Evolutionary conservation across 2,888 invertebrate species (phyloP).

Genomic region (Drosophila helvetica): DNA sequence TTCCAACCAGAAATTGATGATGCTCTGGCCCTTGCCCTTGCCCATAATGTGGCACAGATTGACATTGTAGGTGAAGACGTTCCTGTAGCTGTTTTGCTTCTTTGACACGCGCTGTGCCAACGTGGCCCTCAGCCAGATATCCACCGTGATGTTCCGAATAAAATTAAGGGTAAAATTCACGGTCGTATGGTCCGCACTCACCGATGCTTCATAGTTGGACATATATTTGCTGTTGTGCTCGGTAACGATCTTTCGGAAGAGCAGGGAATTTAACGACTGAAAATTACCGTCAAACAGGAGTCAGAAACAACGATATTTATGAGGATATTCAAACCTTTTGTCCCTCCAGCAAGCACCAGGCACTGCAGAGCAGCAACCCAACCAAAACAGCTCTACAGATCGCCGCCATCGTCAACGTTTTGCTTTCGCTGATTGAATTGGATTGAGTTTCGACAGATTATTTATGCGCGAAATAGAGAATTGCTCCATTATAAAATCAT

Average conservation of each 20-base stretch:
- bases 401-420: constrained; percentile 5
- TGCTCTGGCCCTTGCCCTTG: constrained; percentile 22
- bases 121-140: constrained; percentile 43
- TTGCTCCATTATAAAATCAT: constrained; percentile 27
- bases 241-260: constrained; percentile 40
- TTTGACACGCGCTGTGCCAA: constrained; percentile 34
- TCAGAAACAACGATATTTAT: fast-evolving
- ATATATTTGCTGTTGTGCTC: constrained; percentile 38
- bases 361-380: constrained; percentile 2
- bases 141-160: constrained; percentile 29
- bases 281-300: too few species aligned
- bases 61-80: constrained; percentile 49
- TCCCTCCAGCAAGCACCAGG: not conserved
- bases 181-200: constrained; percentile 39
- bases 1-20: constrained; percentile 46
- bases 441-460: too few species aligned
- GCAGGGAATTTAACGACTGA: constrained; percentile 36
- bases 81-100: constrained; percentile 15
- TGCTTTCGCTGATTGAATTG: not conserved
- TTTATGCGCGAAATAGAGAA: not conserved
- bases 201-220: constrained; percentile 30
- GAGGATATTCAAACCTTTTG: constrained; percentile 29
- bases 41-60: constrained; percentile 50
- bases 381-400: not conserved
- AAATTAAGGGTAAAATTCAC: constrained; percentile 50